A percentile compares a stretch with the other conserved stretches of the same genome.
Conservation (phyloP, 1,140 invertebrate genomes). For the Nasonia vitripennis region DNA sequence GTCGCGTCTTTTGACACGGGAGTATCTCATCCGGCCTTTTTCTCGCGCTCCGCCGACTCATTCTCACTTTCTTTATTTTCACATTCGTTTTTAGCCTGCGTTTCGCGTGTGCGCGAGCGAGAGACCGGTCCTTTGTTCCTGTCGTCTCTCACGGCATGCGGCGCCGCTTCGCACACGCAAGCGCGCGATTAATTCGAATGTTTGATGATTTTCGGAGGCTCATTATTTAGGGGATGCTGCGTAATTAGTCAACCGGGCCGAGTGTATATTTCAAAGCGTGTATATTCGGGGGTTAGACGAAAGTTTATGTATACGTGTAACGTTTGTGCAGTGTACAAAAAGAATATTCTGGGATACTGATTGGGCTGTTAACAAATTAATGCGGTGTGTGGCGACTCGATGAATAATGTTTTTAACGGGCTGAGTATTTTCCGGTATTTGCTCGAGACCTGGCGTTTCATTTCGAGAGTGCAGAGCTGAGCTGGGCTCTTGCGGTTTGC, state of each 20-base stretch:
- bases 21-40: constrained; percentile 44
- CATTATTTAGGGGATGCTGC: constrained; percentile 41
- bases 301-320: background rate
- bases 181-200: constrained; percentile 49
- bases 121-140: background rate
- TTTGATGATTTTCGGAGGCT: constrained; percentile 48
- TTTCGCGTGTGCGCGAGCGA: background rate
- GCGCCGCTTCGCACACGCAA: constrained; percentile 20
- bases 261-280: constrained; percentile 26
- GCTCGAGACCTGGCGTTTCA: constrained; percentile 26
- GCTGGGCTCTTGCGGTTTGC: constrained; percentile 13
- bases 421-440: constrained; percentile 35
- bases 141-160: constrained; percentile 19
- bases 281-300: background rate
- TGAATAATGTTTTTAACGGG: background rate
- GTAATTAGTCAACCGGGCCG: constrained; percentile 28
- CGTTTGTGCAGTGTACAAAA: background rate
- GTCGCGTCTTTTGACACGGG: constrained; percentile 44
- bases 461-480: constrained; percentile 25
- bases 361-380: too few relatives aligned
- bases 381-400: background rate
- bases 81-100: background rate
- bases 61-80: constrained; percentile 3
- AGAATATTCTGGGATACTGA: too few relatives aligned
- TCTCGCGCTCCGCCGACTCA: constrained; percentile 24